Evolutionary conservation across 2,113 vertebrate species (phyloP).

Genomic region (Panthera tigris): DNA sequence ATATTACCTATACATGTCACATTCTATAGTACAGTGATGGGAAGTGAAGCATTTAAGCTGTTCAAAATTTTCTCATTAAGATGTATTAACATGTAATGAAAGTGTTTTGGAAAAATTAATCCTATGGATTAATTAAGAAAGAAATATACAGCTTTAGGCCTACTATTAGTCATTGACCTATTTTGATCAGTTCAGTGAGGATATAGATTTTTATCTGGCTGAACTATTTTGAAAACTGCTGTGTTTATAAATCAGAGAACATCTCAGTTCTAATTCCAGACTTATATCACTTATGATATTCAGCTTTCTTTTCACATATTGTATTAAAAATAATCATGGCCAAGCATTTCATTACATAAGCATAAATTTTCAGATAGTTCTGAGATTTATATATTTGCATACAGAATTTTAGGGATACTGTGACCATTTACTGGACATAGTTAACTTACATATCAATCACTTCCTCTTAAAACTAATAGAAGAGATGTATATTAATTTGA

Average conservation of each 20-base stretch:
- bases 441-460: slow-evolving; percentile 8
- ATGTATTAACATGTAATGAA: background rate
- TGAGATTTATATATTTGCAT: background rate
- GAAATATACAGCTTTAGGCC: background rate
- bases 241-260: background rate
- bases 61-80: background rate
- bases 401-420: background rate
- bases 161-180: background rate
- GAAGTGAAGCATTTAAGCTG: background rate
- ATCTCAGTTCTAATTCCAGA: slow-evolving; percentile 42
- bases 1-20: background rate
- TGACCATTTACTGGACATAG: background rate
- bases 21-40: background rate
- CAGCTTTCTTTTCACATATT: background rate
- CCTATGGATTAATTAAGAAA: background rate
- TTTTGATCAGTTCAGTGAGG: background rate
- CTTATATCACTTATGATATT: slow-evolving; percentile 11
- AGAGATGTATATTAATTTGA: background rate
- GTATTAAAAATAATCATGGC: background rate
- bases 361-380: slow-evolving; percentile 15
- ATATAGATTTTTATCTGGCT: background rate
- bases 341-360: background rate
- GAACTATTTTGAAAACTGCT: background rate
- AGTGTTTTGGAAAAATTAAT: slow-evolving; percentile 30
- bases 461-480: slow-evolving; percentile 25